Conservation (phyloP, 2,113 vertebrate species). For the Columba janthina region DNA sequence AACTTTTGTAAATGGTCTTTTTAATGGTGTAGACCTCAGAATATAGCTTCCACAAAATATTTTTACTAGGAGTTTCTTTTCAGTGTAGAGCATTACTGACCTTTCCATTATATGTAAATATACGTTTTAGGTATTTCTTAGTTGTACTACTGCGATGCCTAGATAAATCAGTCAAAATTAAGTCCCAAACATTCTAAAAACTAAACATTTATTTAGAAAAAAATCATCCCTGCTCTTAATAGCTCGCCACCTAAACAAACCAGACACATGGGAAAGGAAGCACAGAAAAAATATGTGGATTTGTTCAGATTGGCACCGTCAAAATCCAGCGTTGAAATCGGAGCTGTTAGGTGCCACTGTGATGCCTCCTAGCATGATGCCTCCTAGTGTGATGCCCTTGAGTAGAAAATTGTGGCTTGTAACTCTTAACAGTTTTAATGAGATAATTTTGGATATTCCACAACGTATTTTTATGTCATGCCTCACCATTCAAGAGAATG, state of each 20-base stretch:
- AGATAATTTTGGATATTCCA: neutral
- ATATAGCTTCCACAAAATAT: neutral
- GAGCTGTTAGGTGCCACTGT: neutral
- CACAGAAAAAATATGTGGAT: neutral
- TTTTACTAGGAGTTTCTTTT: neutral
- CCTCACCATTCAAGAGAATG: neutral
- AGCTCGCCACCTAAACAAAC: neutral
- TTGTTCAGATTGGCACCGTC: neutral
- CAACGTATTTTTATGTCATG: neutral
- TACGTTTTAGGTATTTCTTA: neutral
- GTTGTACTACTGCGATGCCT: neutral
- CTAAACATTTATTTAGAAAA: neutral
- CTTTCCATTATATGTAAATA: neutral
- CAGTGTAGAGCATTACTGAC: neutral
- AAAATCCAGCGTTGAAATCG: accelerated
- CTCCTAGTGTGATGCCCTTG: neutral
- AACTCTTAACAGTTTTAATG: neutral
- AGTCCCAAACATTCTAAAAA: neutral
- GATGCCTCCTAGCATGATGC: neutral
- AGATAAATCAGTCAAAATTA: accelerated
- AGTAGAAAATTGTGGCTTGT: neutral
- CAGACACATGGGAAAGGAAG: neutral
- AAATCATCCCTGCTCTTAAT: neutral
- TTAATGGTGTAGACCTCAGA: neutral
- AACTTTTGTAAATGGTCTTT: neutral